Evolutionary conservation across 30 jellyfish, hydroid and myxozoan genomes (phyloP).

Genomic region (Cassiopea andromeda): DNA sequence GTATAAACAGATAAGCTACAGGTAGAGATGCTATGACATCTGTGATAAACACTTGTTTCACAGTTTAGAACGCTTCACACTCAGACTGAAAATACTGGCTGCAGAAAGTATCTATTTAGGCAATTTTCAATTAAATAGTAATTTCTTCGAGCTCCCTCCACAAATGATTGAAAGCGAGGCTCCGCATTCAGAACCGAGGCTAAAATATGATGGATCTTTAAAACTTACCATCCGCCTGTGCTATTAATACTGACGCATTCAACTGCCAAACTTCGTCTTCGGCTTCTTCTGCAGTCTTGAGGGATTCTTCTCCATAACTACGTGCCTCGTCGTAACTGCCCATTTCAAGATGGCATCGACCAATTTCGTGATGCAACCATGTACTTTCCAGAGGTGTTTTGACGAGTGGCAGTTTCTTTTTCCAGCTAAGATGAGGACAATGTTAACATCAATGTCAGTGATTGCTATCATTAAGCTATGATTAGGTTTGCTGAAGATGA

Average conservation of each 20-base stretch:
- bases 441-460: not conserved
- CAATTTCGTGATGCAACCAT: slow-evolving; percentile 98
- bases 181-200: not conserved
- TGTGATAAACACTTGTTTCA: too few species aligned
- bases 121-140: too few species aligned
- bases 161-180: too few species aligned
- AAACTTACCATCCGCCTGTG: slow-evolving; percentile 91
- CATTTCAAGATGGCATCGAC: slow-evolving; percentile 93
- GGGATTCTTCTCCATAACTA: slow-evolving; percentile 82
- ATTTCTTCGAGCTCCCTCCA: too few species aligned
- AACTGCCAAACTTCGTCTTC: slow-evolving; percentile 96
- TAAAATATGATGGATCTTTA: not conserved
- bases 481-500: too few species aligned
- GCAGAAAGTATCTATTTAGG: too few species aligned
- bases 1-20: not conserved
- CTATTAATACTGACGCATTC: slow-evolving; percentile 91
- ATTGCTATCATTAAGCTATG: too few species aligned
- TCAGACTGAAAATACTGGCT: too few species aligned
- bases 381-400: slow-evolving; percentile 95
- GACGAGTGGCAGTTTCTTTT: slow-evolving; percentile 83
- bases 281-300: slow-evolving; percentile 93
- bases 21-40: not conserved
- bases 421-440: slow-evolving; percentile 96
- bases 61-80: too few species aligned
- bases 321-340: slow-evolving; percentile 73